A percentile compares a stretch with the other conserved stretches of the same genome.
phyloP scores from a whole-genome alignment of 2,113 vertebrate genomes.

The Clinocottus analis region DNA sequence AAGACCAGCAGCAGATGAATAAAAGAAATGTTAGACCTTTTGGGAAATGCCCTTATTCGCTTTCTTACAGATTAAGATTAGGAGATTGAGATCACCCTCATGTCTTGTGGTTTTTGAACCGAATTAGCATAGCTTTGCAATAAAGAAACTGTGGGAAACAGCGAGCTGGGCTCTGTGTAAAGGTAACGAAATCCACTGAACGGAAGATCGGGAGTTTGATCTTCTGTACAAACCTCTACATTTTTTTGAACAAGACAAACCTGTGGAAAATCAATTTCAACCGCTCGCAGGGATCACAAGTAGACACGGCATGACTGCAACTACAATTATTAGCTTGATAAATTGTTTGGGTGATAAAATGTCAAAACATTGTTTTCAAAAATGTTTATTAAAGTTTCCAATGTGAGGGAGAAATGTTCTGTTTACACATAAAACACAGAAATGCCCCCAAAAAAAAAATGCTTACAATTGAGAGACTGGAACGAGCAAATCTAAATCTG shows the following conservation, averaged over 20 bases:
- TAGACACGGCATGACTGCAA: neutral
- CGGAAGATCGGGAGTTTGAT: neutral
- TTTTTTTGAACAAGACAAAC: neutral
- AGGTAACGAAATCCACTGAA: neutral
- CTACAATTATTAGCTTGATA: neutral
- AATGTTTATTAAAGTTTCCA: neutral
- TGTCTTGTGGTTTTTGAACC: neutral
- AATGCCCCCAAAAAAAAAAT: neutral
- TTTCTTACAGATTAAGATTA: conserved; percentile 5
- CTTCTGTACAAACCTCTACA: neutral
- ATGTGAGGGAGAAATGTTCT: neutral
- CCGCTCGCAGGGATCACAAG: neutral
- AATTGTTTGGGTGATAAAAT: neutral
- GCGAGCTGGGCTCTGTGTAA: neutral
- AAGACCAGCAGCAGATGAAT: conserved; percentile 23
- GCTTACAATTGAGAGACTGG: neutral
- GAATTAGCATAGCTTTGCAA: neutral
- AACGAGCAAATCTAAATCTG: neutral
- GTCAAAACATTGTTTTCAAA: neutral
- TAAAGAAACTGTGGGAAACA: neutral
- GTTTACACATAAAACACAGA: neutral
- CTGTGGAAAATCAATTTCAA: neutral
- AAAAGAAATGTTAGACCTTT: conserved; percentile 1
- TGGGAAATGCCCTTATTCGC: neutral
- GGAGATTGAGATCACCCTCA: neutral